Percentiles rank a stretch among this genome's conserved stretches.
Conservation (phyloP, 2,888 invertebrate genomes). For the Xylocampa areola region DNA sequence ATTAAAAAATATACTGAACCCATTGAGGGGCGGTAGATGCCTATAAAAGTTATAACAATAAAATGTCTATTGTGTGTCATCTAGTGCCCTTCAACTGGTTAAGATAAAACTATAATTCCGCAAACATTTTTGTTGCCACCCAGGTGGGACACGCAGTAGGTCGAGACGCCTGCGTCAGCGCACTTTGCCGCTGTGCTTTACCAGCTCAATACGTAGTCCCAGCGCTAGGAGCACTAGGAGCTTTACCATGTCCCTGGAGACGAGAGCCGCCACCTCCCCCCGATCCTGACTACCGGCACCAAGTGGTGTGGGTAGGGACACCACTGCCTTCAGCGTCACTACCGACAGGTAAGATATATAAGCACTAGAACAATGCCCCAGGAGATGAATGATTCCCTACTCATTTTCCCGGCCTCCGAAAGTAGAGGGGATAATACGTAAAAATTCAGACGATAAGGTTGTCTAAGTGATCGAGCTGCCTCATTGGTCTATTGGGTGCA, state of each 20-base stretch:
- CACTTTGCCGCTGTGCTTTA: slow-evolving; percentile 98
- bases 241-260: slow-evolving; percentile 97
- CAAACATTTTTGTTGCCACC: neutral
- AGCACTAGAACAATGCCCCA: no score
- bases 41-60: no score
- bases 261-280: slow-evolving; percentile 93
- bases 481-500: no score
- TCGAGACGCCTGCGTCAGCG: slow-evolving; percentile 97
- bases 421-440: no score
- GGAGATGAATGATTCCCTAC: no score
- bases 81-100: no score
- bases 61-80: no score
- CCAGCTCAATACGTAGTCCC: slow-evolving; percentile 98
- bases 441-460: no score
- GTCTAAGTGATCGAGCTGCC: no score
- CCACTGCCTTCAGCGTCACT: slow-evolving; percentile 96
- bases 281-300: slow-evolving; percentile 95
- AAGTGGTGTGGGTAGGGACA: slow-evolving; percentile 99
- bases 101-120: no score
- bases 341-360: slow-evolving; percentile 92
- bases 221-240: slow-evolving; percentile 95
- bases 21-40: no score
- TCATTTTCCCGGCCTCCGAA: neutral
- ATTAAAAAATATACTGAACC: no score
- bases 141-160: slow-evolving; percentile 90